Percentiles rank a stretch among this genome's conserved stretches.
phyloP scores from a whole-genome alignment of 2,888 invertebrate species.

The Drosophila recens region DNA sequence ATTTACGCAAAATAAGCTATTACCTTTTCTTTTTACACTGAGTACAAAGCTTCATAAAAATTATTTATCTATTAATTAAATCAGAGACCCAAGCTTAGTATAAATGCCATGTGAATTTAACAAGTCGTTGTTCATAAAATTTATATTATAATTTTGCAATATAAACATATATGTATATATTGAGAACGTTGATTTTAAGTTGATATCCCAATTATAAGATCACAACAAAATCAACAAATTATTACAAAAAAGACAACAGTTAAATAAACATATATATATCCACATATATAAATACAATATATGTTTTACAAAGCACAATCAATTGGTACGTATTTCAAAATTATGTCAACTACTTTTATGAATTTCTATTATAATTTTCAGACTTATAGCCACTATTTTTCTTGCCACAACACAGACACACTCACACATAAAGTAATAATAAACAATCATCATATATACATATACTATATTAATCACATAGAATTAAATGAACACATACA shows the following conservation, averaged over 20 bases:
- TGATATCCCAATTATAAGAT: slow-evolving; percentile 15
- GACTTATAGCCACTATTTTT: slow-evolving; percentile 17
- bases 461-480: slow-evolving; percentile 36
- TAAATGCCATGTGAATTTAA: slow-evolving; percentile 29
- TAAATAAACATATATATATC: slow-evolving; percentile 31
- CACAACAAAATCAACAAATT: slow-evolving; percentile 38
- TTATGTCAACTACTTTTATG: slow-evolving; percentile 68
- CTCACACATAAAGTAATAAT: slow-evolving; percentile 22
- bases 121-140: background rate
- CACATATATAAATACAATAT: slow-evolving; percentile 48
- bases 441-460: slow-evolving; percentile 17
- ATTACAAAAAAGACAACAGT: slow-evolving; percentile 36
- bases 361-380: slow-evolving; percentile 61
- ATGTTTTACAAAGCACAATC: slow-evolving; percentile 76
- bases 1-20: too few relatives aligned
- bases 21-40: too few relatives aligned
- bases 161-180: slow-evolving; percentile 22
- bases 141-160: slow-evolving; percentile 54
- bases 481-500: slow-evolving; percentile 17
- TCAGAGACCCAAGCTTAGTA: background rate
- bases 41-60: background rate
- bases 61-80: background rate
- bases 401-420: slow-evolving; percentile 20
- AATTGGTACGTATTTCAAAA: slow-evolving; percentile 84
- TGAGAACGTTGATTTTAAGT: slow-evolving; percentile 45